Percentiles rank a stretch among this genome's conserved stretches.
phyloP scores from a whole-genome alignment of 2,888 invertebrate genomes.

The Ochlodes sylvanus region DNA sequence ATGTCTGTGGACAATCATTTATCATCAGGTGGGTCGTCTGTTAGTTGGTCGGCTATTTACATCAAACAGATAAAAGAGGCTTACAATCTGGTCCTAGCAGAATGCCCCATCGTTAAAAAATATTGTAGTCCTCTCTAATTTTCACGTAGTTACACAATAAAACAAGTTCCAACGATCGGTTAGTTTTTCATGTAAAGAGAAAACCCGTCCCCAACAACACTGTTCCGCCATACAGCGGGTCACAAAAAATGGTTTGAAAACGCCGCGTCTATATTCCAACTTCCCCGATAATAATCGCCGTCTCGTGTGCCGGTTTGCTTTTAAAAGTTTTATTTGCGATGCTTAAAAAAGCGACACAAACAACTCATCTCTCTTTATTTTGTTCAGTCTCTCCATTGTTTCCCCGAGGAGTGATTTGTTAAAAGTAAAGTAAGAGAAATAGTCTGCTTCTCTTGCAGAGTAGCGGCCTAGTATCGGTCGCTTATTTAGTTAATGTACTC shows the following conservation, averaged over 20 bases:
- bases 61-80: too few species aligned
- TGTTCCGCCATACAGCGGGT: neutral
- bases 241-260: conserved; percentile 14
- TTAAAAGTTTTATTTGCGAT: conserved; percentile 37
- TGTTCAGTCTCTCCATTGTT: conserved; percentile 38
- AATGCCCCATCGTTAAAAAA: neutral
- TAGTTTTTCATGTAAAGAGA: neutral
- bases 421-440: conserved; percentile 39
- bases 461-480: conserved; percentile 17
- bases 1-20: too few species aligned
- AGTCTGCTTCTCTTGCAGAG: conserved; percentile 30
- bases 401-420: conserved; percentile 39
- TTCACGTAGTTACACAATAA: neutral
- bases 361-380: conserved; percentile 39
- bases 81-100: too few species aligned
- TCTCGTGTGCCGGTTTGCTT: conserved; percentile 26
- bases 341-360: conserved; percentile 38
- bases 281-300: conserved; percentile 23
- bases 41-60: too few species aligned
- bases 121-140: neutral
- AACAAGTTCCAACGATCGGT: neutral
- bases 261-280: conserved; percentile 14
- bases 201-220: conserved; percentile 2
- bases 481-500: conserved; percentile 26
- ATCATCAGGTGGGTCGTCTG: too few species aligned